A percentile compares a stretch with the other conserved stretches of the same genome.
Conservation (phyloP, 2,888 invertebrate genomes). For the Phlogophora meticulosa region DNA sequence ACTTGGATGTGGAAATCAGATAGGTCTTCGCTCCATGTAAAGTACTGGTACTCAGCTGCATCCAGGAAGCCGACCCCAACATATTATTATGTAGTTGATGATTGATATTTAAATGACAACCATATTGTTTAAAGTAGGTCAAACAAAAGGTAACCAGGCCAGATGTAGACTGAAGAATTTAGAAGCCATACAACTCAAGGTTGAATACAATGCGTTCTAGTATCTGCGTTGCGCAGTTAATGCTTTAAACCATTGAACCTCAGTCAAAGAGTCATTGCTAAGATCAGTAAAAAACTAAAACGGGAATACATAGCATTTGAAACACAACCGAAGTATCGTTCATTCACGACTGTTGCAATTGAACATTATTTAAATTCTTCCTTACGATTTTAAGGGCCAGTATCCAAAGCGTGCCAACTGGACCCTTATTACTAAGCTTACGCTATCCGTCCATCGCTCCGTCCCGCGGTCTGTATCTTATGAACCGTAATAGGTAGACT, state of each 20-base stretch:
- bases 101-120: conserved; percentile 3
- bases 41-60: too few relatives aligned
- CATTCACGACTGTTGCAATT: conserved; percentile 9
- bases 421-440: too few relatives aligned
- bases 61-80: too few relatives aligned
- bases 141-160: conserved; percentile 19
- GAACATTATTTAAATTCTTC: background rate
- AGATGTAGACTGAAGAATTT: conserved; percentile 25
- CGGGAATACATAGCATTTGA: background rate
- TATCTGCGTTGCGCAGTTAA: conserved; percentile 14
- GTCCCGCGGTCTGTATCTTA: too few relatives aligned
- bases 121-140: conserved; percentile 23
- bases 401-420: too few relatives aligned
- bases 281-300: conserved; percentile 21
- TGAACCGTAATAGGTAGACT: too few relatives aligned
- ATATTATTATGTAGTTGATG: too few relatives aligned
- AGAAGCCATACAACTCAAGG: conserved; percentile 46
- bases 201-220: conserved; percentile 12
- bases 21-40: too few relatives aligned
- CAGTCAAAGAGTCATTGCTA: conserved; percentile 14
- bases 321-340: conserved; percentile 13
- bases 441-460: too few relatives aligned
- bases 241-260: background rate
- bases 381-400: background rate
- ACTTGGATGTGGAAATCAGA: too few relatives aligned